Conservation (phyloP, 2,113 vertebrate genomes). For the Paradoxurus hermaphroditus region DNA sequence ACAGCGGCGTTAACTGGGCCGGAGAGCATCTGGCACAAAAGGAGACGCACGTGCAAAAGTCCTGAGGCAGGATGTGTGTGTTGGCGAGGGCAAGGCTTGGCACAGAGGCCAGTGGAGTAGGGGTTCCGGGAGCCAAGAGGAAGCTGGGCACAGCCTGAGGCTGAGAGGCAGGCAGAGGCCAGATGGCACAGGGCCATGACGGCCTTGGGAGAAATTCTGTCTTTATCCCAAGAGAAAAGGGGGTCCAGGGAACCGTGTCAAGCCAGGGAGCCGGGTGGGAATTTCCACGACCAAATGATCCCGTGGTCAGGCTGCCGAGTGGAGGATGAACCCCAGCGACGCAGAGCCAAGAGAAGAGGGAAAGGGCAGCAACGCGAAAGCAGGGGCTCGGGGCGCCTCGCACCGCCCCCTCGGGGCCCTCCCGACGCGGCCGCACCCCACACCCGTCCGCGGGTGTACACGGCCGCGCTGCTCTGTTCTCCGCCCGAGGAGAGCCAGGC, state of each 20-base stretch:
- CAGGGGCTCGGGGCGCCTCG: not conserved
- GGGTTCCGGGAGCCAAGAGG: not conserved
- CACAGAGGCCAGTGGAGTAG: not conserved
- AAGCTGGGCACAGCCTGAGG: not conserved
- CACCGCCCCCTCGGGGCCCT: not conserved
- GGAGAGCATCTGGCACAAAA: not conserved
- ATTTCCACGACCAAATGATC: not conserved
- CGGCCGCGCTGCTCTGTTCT: not conserved
- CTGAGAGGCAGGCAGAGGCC: not conserved
- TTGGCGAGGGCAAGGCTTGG: not conserved
- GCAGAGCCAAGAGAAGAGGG: not conserved
- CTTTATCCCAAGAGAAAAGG: not conserved
- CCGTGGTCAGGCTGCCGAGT: not conserved
- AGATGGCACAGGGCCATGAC: not conserved
- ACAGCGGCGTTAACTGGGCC: not conserved
- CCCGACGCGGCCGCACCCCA: not conserved
- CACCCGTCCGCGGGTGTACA: not conserved
- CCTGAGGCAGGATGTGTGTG: not conserved
- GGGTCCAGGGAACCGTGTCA: not conserved
- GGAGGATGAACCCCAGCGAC: not conserved
- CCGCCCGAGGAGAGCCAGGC: not conserved
- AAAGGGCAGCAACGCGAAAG: accelerated
- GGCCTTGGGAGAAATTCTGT: not conserved
- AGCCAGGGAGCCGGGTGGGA: not conserved
- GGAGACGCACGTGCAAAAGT: not conserved